Evolutionary conservation across 1,140 invertebrate species (phyloP).

Genomic region (Belonocnema kinseyi): DNA sequence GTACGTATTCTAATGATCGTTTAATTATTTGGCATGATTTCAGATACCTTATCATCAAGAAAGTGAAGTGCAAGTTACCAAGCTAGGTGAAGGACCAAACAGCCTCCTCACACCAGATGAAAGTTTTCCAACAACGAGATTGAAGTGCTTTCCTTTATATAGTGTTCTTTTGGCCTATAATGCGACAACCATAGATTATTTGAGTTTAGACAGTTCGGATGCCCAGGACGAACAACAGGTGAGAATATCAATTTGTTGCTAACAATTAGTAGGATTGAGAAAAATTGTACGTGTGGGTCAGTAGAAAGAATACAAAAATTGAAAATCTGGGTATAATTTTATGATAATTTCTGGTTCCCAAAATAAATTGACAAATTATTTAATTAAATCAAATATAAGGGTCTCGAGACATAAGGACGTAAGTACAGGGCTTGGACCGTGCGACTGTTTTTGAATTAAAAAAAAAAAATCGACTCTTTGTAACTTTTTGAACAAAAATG

Average conservation of each 20-base stretch:
- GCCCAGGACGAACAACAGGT: constrained; percentile 59
- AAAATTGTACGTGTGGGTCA: too few relatives aligned
- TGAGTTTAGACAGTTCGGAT: constrained; percentile 80
- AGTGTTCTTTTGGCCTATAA: constrained; percentile 87
- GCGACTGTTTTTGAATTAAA: too few relatives aligned
- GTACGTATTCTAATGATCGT: constrained; percentile 8
- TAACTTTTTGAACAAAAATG: too few relatives aligned
- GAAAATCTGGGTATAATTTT: too few relatives aligned
- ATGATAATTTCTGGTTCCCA: too few relatives aligned
- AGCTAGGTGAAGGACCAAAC: constrained; percentile 77
- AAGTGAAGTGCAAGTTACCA: constrained; percentile 77
- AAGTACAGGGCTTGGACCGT: too few relatives aligned
- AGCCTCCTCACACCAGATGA: constrained; percentile 72
- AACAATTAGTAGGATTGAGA: neutral
- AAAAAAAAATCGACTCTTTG: too few relatives aligned
- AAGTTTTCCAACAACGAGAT: constrained; percentile 77
- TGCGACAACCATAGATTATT: constrained; percentile 81
- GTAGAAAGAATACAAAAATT: too few relatives aligned
- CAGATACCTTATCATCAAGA: constrained; percentile 81
- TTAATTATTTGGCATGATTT: constrained; percentile 41
- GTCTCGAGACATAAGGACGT: too few relatives aligned
- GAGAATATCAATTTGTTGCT: constrained; percentile 44
- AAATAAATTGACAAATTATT: too few relatives aligned
- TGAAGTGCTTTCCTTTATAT: constrained; percentile 90
- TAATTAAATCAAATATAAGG: too few relatives aligned